These are phyloP conservation scores for Eriosoma lanigerum DNA, from an alignment of 1,140 invertebrate genomes.

Conservation along the genomic window DNA sequence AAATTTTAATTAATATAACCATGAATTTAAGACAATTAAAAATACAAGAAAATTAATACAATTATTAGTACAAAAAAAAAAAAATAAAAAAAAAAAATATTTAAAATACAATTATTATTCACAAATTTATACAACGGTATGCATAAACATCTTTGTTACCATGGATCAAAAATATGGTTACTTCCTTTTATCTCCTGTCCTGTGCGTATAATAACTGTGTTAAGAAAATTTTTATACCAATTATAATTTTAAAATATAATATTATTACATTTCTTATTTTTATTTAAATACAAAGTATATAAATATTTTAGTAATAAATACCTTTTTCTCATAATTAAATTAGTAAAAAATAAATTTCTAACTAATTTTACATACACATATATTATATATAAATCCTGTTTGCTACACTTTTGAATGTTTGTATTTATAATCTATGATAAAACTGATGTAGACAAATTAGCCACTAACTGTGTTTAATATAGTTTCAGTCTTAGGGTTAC, in stretches of 20 bases:
- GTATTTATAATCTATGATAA: no score
- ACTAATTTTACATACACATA: no score
- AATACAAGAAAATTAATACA: slow-evolving; percentile 16
- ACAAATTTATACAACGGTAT: slow-evolving; percentile 24
- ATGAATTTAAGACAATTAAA: background rate
- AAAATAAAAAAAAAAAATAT: slow-evolving; percentile 25
- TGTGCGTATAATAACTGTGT: slow-evolving; percentile 8
- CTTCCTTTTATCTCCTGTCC: slow-evolving; percentile 42
- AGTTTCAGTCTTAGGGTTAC: no score
- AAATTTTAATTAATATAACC: background rate
- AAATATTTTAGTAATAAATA: no score
- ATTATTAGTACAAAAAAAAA: background rate
- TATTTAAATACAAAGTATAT: no score
- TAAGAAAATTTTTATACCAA: slow-evolving; percentile 23
- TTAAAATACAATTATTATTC: slow-evolving; percentile 24
- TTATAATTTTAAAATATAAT: background rate
- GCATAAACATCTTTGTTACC: background rate
- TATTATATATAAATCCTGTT: no score
- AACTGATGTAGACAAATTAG: no score
- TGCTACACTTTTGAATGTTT: no score
- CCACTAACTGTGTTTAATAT: no score
- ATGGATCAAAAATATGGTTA: background rate
- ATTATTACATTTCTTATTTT: background rate
- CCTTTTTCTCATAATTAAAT: no score
- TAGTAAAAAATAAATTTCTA: no score